Percentiles rank a stretch among this genome's conserved stretches.
phyloP scores from a whole-genome alignment of 2,113 vertebrate genomes.

The Bubo scandiacus region DNA sequence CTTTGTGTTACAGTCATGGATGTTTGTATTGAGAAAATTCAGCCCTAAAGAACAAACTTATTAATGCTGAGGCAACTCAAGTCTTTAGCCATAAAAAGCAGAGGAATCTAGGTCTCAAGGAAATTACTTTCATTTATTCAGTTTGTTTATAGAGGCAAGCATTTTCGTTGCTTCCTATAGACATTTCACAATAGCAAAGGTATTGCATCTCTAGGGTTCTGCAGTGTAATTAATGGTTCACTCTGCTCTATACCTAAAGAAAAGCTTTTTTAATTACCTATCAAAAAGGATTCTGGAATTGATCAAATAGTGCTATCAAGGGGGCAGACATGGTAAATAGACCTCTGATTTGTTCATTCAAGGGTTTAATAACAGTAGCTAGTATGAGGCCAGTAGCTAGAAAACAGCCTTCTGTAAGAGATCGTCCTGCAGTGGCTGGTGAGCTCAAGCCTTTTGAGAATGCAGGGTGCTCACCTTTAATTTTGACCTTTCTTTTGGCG shows the following conservation, averaged over 20 bases:
- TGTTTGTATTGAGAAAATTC: slow-evolving; percentile 47
- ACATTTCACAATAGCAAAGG: slow-evolving; percentile 48
- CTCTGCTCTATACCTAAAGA: slow-evolving; percentile 37
- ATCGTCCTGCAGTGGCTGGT: not conserved
- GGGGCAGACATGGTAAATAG: slow-evolving; percentile 35
- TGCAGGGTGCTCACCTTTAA: not conserved
- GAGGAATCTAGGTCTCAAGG: not conserved
- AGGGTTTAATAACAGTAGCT: slow-evolving; percentile 5
- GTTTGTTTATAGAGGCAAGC: not conserved
- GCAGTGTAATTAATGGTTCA: slow-evolving; percentile 60
- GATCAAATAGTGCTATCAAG: slow-evolving; percentile 41
- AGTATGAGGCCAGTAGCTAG: not conserved
- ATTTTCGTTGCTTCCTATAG: slow-evolving; percentile 19
- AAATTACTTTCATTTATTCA: slow-evolving; percentile 65
- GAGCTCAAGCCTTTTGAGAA: not conserved
- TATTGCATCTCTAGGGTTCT: slow-evolving; percentile 50
- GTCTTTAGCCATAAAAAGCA: slow-evolving; percentile 33
- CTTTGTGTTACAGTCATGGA: slow-evolving; percentile 22
- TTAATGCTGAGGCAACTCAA: slow-evolving; percentile 18
- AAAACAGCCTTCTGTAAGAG: not conserved
- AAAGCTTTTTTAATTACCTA: slow-evolving; percentile 65
- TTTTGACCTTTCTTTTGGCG: not conserved
- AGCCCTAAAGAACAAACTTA: slow-evolving; percentile 43
- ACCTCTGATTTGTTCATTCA: slow-evolving; percentile 43
- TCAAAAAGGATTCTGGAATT: slow-evolving; percentile 52